Evolutionary conservation across 2,113 vertebrate genomes (phyloP).

Genomic region (Bambusicola thoracicus): DNA sequence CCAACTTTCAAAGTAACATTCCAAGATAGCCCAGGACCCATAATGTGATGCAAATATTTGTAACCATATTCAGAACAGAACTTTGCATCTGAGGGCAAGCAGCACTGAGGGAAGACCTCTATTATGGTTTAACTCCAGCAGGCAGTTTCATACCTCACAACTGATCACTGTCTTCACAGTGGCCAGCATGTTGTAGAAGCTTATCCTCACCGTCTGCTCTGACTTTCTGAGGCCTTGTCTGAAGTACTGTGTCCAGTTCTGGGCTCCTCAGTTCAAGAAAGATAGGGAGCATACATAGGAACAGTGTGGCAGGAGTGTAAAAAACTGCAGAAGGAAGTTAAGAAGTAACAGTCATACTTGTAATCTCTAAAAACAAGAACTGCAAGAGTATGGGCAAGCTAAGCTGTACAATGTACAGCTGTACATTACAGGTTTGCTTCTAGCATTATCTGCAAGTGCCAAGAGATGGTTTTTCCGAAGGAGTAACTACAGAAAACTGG

Average conservation of each 20-base stretch:
- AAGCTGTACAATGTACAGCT: background rate
- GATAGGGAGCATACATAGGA: background rate
- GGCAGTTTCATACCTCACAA: background rate
- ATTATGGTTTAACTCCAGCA: background rate
- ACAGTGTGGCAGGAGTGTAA: background rate
- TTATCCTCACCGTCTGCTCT: too few relatives aligned
- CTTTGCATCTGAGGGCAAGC: background rate
- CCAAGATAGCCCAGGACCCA: background rate
- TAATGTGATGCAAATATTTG: background rate
- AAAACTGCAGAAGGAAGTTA: background rate
- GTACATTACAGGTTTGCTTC: background rate
- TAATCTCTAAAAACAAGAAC: background rate
- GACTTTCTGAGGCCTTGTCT: too few relatives aligned
- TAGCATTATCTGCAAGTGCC: rapidly evolving
- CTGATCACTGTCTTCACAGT: background rate
- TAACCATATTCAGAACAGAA: background rate
- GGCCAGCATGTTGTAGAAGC: too few relatives aligned
- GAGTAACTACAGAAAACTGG: rapidly evolving
- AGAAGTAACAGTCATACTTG: rapidly evolving
- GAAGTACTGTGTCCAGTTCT: too few relatives aligned
- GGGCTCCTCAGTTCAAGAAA: too few relatives aligned
- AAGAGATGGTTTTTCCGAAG: background rate
- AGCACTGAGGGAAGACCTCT: background rate
- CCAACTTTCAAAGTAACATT: background rate
- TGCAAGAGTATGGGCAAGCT: rapidly evolving